Evolutionary conservation across 2,113 vertebrate species (phyloP).

Genomic region (Cichladusa arquata): DNA sequence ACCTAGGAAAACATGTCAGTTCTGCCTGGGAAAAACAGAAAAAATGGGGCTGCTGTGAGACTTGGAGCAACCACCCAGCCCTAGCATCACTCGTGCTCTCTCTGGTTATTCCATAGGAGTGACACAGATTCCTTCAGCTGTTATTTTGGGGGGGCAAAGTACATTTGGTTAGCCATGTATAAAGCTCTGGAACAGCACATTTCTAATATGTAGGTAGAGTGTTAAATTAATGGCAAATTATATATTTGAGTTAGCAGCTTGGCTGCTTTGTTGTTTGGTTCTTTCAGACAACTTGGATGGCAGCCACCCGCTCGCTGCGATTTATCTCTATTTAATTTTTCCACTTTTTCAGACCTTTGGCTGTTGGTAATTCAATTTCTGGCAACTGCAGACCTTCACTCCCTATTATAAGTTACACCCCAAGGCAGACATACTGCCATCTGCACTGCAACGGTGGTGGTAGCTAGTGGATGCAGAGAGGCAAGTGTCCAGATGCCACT

Average conservation of each 20-base stretch:
- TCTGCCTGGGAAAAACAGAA: neutral
- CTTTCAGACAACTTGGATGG: slow-evolving; percentile 34
- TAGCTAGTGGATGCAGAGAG: neutral
- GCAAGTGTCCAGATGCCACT: neutral
- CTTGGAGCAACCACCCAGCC: neutral
- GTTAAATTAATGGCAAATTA: slow-evolving; percentile 35
- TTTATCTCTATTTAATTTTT: slow-evolving; percentile 53
- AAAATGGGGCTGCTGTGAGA: neutral
- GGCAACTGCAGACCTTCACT: slow-evolving; percentile 25
- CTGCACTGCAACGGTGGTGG: neutral
- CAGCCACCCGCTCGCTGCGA: slow-evolving; percentile 20
- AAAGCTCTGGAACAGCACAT: neutral
- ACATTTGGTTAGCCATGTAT: neutral
- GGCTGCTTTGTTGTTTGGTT: slow-evolving; percentile 31
- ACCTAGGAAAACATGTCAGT: neutral
- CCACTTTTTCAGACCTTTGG: slow-evolving; percentile 36
- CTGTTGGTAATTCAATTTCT: slow-evolving; percentile 49
- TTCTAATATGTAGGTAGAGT: slow-evolving; percentile 18
- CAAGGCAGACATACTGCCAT: slow-evolving; percentile 32
- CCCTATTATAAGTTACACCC: slow-evolving; percentile 14
- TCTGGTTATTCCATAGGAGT: neutral
- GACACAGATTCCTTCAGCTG: neutral
- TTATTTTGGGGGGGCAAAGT: neutral
- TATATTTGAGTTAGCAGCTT: slow-evolving; percentile 34
- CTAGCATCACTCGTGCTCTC: rapidly evolving